Percentiles rank a stretch among this genome's conserved stretches.
These are phyloP conservation scores for Chymomyza costata DNA, from an alignment of 1,140 invertebrate genomes.

Conservation along the genomic window DNA sequence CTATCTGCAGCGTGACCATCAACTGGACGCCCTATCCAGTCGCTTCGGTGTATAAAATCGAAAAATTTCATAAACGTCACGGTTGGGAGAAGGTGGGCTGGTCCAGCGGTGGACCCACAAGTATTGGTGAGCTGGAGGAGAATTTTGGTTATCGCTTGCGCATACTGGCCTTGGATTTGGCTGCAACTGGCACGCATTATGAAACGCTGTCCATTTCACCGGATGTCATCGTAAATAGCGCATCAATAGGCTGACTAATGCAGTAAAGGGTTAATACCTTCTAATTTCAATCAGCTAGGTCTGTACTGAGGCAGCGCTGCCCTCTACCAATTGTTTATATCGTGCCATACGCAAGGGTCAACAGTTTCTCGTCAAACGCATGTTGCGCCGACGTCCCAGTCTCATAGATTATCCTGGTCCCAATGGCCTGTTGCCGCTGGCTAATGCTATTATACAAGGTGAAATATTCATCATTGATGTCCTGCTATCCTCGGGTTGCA, in stretches of 20 bases:
- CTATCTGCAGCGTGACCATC: conserved; percentile 44
- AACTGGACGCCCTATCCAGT: conserved; percentile 35
- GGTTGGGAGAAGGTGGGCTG: conserved; percentile 60
- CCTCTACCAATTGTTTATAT: conserved; percentile 53
- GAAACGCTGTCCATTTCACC: conserved; percentile 41
- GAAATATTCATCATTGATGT: conserved; percentile 68
- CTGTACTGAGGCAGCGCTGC: conserved; percentile 45
- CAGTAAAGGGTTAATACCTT: neutral
- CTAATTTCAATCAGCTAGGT: conserved; percentile 16
- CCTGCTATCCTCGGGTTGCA: conserved; percentile 59
- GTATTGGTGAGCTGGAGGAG: conserved; percentile 51
- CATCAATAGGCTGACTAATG: neutral
- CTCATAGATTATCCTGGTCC: conserved; percentile 60
- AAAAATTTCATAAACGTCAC: conserved; percentile 42
- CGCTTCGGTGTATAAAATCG: conserved; percentile 51
- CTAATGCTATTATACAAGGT: conserved; percentile 63
- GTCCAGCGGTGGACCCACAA: conserved; percentile 30
- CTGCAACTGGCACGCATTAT: conserved; percentile 21
- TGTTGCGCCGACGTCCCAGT: conserved; percentile 59
- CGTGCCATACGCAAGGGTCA: conserved; percentile 67
- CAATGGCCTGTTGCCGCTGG: conserved; percentile 61
- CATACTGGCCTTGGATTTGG: conserved; percentile 43
- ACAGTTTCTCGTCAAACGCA: conserved; percentile 70
- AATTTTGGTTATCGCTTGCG: conserved; percentile 61
- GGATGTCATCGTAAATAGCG: conserved; percentile 49